phyloP scores from a whole-genome alignment of 2,888 invertebrate species.

The Cabera pusaria region DNA sequence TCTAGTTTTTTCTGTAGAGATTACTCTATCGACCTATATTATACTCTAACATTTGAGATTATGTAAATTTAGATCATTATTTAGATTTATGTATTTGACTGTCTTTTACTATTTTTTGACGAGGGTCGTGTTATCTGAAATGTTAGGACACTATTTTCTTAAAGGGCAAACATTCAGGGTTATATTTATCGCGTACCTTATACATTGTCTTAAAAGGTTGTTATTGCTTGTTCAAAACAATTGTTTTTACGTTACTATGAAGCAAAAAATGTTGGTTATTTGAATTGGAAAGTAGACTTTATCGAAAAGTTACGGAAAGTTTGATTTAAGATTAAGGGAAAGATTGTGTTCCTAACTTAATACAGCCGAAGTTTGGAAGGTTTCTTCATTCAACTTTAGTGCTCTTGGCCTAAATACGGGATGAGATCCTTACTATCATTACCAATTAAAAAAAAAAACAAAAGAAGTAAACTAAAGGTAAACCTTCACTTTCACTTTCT shows the following conservation, averaged over 20 bases:
- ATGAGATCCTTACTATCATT: too few relatives aligned
- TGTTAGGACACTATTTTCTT: constrained; percentile 34
- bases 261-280: constrained; percentile 19
- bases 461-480: too few relatives aligned
- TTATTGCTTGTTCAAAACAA: too few relatives aligned
- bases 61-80: constrained; percentile 52
- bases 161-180: constrained; percentile 39
- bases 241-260: too few relatives aligned
- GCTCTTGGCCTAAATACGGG: too few relatives aligned
- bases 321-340: constrained; percentile 14
- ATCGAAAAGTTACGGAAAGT: constrained; percentile 14
- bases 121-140: constrained; percentile 52
- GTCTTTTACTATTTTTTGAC: constrained; percentile 59
- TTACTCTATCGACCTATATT: too few relatives aligned
- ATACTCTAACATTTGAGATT: too few relatives aligned
- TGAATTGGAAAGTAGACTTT: constrained; percentile 12
- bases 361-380: constrained; percentile 9
- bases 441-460: too few relatives aligned
- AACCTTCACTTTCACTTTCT: too few relatives aligned
- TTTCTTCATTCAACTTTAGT: constrained; percentile 1
- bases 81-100: constrained; percentile 49
- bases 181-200: constrained; percentile 27
- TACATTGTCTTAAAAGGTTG: too few relatives aligned
- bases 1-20: too few relatives aligned
- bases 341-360: constrained; percentile 12